A percentile compares a stretch with the other conserved stretches of the same genome.
Conservation (phyloP, 1,140 invertebrate species). For the Scaptomyza montana region DNA sequence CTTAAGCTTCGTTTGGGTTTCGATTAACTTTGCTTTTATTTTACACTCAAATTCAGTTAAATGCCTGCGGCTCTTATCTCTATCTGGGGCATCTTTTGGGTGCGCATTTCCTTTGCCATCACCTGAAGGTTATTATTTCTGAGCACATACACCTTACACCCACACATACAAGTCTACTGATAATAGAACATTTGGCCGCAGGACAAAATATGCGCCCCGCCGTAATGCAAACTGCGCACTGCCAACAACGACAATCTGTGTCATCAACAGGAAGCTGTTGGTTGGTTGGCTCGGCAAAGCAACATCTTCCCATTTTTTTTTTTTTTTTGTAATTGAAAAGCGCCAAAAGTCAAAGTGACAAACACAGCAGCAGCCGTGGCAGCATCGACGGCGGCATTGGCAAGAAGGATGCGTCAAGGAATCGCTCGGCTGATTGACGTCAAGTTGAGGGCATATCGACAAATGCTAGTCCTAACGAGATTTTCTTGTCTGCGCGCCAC, state of each 20-base stretch:
- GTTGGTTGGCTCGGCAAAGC: not conserved
- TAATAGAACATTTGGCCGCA: slow-evolving; percentile 75
- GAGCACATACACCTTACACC: slow-evolving; percentile 26
- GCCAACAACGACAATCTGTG: slow-evolving; percentile 69
- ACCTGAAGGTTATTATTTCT: slow-evolving; percentile 63
- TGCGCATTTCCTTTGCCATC: slow-evolving; percentile 23
- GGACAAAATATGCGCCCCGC: slow-evolving; percentile 70
- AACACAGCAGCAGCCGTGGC: slow-evolving; percentile 35
- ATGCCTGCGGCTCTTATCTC: slow-evolving; percentile 55
- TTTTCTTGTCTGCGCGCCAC: slow-evolving; percentile 40
- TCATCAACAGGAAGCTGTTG: slow-evolving; percentile 64
- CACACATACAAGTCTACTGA: slow-evolving; percentile 32
- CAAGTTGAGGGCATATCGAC: slow-evolving; percentile 63
- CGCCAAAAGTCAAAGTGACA: slow-evolving; percentile 60
- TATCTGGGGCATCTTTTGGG: slow-evolving; percentile 61
- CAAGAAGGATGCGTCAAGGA: slow-evolving; percentile 45
- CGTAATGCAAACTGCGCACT: slow-evolving; percentile 38
- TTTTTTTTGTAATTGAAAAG: slow-evolving; percentile 66
- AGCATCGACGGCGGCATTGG: slow-evolving; percentile 20
- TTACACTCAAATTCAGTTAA: slow-evolving; percentile 70
- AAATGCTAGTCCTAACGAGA: slow-evolving; percentile 65
- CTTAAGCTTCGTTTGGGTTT: slow-evolving; percentile 40
- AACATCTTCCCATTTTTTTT: slow-evolving; percentile 14
- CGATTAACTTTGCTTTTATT: slow-evolving; percentile 47
- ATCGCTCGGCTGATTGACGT: slow-evolving; percentile 64